A percentile compares a stretch with the other conserved stretches of the same genome.
These are phyloP conservation scores for Lanius collurio DNA, from an alignment of 2,113 vertebrate genomes.

Conservation along the genomic window DNA sequence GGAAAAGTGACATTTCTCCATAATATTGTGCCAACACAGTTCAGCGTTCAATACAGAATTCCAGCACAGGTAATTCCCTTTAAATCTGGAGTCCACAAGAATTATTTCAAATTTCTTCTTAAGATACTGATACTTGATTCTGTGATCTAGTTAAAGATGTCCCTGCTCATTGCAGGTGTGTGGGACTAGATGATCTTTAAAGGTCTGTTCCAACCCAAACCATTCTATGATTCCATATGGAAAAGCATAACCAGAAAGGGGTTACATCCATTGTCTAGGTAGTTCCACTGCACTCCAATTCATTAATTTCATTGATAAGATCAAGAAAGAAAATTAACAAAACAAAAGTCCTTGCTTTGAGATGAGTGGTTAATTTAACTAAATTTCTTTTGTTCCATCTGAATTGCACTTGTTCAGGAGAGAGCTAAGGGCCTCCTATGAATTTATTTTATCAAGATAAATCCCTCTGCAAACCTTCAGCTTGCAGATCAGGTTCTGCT, in stretches of 20 bases:
- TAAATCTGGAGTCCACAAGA: not conserved
- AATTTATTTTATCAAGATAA: slow-evolving; percentile 26
- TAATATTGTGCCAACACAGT: not conserved
- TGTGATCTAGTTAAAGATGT: not conserved
- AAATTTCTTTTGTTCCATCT: not conserved
- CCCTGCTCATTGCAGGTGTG: not conserved
- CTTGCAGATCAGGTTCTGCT: slow-evolving; percentile 24
- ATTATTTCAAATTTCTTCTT: not conserved
- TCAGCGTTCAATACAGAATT: not conserved
- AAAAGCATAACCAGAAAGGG: not conserved
- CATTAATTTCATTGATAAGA: slow-evolving; percentile 25
- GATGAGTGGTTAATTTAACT: slow-evolving; percentile 48
- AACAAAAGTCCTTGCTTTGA: not conserved
- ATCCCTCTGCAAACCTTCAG: slow-evolving; percentile 17
- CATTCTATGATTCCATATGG: not conserved
- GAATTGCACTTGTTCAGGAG: not conserved
- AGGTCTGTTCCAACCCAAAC: not conserved
- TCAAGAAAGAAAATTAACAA: slow-evolving; percentile 37
- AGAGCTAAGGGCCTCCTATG: not conserved
- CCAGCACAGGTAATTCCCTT: not conserved
- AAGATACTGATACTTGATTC: not conserved
- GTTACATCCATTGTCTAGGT: not conserved
- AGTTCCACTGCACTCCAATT: not conserved
- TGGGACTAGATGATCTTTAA: not conserved
- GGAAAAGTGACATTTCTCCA: not conserved